Evolutionary conservation across 2,888 invertebrate species (phyloP).

Genomic region (Gortyna flavago): DNA sequence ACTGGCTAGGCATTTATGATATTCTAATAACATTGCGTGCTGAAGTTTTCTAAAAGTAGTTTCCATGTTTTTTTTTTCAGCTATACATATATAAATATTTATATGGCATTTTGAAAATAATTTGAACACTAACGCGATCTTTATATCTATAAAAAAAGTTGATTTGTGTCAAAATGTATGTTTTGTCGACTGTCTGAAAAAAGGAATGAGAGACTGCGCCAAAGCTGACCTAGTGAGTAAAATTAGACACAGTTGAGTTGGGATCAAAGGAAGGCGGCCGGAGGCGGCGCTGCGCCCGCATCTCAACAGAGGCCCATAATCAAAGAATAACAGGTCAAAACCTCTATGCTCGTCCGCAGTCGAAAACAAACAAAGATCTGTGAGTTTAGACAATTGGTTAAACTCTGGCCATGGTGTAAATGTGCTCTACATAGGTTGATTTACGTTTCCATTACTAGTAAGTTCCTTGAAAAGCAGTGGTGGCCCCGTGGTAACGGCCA

Average conservation of each 20-base stretch:
- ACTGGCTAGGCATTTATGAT: background rate
- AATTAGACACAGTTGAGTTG: slow-evolving; percentile 70
- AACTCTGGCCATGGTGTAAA: background rate
- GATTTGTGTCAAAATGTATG: slow-evolving; percentile 10
- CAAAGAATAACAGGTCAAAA: slow-evolving; percentile 62
- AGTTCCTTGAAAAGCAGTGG: background rate
- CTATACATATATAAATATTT: too few species aligned
- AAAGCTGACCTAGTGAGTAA: slow-evolving; percentile 71
- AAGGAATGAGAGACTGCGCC: slow-evolving; percentile 50
- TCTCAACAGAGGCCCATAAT: slow-evolving; percentile 52
- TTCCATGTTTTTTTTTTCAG: too few species aligned
- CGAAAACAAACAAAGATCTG: slow-evolving; percentile 33
- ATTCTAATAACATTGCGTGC: background rate
- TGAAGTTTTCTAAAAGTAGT: background rate
- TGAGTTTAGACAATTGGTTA: background rate
- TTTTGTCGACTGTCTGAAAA: slow-evolving; percentile 33
- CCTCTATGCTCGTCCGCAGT: slow-evolving; percentile 32
- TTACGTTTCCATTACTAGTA: too few species aligned
- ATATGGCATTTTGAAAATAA: background rate
- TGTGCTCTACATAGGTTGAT: background rate
- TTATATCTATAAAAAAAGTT: background rate
- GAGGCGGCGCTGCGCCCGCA: slow-evolving; percentile 55
- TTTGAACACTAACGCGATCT: background rate
- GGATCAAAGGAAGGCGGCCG: slow-evolving; percentile 64
- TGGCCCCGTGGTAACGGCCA: background rate